phyloP scores from a whole-genome alignment of 2,797 vertebrate genomes.

The Ctenochaetus hawaiiensis region DNA sequence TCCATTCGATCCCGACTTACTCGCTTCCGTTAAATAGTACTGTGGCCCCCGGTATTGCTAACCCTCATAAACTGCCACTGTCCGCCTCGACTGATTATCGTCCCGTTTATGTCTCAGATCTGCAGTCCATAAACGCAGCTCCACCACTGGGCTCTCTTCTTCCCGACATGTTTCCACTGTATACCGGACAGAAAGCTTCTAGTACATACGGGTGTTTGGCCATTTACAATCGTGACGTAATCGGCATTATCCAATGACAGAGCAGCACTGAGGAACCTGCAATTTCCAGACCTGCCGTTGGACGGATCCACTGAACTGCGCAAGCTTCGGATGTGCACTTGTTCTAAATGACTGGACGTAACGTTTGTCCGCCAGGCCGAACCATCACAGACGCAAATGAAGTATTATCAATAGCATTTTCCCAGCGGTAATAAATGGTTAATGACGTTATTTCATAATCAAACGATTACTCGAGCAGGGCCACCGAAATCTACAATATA shows the following conservation, averaged over 20 bases:
- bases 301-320: slow-evolving; percentile 5
- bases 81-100: background rate
- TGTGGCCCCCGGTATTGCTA: background rate
- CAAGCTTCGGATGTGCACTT: slow-evolving; percentile 2
- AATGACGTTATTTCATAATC: background rate
- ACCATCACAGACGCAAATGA: background rate
- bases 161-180: slow-evolving; percentile 74
- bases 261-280: background rate
- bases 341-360: background rate
- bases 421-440: background rate
- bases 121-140: slow-evolving; percentile 33
- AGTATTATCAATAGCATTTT: too few relatives aligned
- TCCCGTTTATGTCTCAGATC: slow-evolving; percentile 50
- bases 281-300: background rate
- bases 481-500: too few relatives aligned
- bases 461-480: background rate
- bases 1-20: slow-evolving; percentile 50
- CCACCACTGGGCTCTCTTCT: slow-evolving; percentile 65
- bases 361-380: background rate
- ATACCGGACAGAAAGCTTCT: slow-evolving; percentile 25
- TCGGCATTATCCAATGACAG: slow-evolving; percentile 35
- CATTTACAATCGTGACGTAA: slow-evolving; percentile 55
- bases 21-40: slow-evolving; percentile 28
- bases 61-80: background rate
- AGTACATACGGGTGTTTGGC: slow-evolving; percentile 64